Conservation (phyloP, 2,888 invertebrate species). For the Caenorhabditis sp. region DNA sequence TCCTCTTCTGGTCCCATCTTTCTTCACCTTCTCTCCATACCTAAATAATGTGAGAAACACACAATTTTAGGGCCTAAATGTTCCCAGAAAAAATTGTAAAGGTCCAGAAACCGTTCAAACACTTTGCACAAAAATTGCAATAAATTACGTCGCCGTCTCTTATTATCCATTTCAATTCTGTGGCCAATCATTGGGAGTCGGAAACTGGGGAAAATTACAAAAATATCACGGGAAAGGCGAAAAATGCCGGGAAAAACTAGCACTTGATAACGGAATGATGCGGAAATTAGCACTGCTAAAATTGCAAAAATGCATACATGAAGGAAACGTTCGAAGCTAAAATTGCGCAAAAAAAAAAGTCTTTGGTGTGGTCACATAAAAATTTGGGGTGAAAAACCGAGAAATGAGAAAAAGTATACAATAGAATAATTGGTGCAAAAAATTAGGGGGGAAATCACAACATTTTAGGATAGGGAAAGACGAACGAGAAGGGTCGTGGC, state of each 20-base stretch:
- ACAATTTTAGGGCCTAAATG: too few species aligned
- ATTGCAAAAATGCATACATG: conserved; percentile 2
- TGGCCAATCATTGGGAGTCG: not conserved
- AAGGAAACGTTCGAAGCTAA: not conserved
- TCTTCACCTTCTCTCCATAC: conserved; percentile 9
- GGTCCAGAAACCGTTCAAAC: not conserved
- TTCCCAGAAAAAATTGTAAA: not conserved
- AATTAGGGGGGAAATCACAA: not conserved
- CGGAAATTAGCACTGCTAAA: not conserved
- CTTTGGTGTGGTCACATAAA: too few species aligned
- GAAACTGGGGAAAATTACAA: not conserved
- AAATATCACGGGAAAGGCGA: not conserved
- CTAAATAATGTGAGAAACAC: conserved; percentile 1
- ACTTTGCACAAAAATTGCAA: not conserved
- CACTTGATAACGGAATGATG: not conserved
- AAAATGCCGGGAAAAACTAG: not conserved
- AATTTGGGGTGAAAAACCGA: too few species aligned
- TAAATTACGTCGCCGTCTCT: too few species aligned
- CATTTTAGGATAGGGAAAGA: conserved; percentile 19
- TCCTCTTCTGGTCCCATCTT: conserved; percentile 9
- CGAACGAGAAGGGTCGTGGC: conserved; percentile 43
- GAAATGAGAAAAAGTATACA: not conserved
- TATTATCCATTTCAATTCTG: too few species aligned
- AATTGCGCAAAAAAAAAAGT: not conserved
- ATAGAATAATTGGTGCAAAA: not conserved